Evolutionary conservation across 2,113 vertebrate genomes (phyloP).

Genomic region (Hipposideros armiger): DNA sequence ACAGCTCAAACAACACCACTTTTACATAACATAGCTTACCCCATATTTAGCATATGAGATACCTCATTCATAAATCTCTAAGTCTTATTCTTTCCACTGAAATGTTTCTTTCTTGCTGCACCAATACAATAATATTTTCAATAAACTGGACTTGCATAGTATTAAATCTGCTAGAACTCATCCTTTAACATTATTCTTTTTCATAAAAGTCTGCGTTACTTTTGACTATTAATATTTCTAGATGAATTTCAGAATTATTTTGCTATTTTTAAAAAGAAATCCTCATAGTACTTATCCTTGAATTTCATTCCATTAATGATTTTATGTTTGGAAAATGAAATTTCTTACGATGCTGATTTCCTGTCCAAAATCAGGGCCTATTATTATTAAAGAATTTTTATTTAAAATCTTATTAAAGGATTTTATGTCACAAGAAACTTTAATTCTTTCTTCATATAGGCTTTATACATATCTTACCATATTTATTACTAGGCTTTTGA

Average conservation of each 20-base stretch:
- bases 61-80: not conserved
- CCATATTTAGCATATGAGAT: not conserved
- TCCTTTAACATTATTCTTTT: not conserved
- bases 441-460: not conserved
- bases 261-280: not conserved
- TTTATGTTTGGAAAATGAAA: not conserved
- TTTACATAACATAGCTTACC: not conserved
- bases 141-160: not conserved
- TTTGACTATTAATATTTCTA: not conserved
- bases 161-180: not conserved
- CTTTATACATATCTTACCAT: not conserved
- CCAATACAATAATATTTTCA: not conserved
- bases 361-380: not conserved
- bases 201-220: not conserved
- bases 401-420: constrained; percentile 28
- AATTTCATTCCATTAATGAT: not conserved
- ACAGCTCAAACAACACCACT: not conserved
- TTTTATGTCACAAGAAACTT: not conserved
- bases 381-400: not conserved
- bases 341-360: not conserved
- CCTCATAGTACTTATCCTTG: not conserved
- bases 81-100: not conserved
- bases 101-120: not conserved
- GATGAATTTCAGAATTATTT: not conserved
- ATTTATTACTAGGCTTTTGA: constrained; percentile 8